Conservation (phyloP, 2,113 vertebrate genomes). For the Tyrannus savana region DNA sequence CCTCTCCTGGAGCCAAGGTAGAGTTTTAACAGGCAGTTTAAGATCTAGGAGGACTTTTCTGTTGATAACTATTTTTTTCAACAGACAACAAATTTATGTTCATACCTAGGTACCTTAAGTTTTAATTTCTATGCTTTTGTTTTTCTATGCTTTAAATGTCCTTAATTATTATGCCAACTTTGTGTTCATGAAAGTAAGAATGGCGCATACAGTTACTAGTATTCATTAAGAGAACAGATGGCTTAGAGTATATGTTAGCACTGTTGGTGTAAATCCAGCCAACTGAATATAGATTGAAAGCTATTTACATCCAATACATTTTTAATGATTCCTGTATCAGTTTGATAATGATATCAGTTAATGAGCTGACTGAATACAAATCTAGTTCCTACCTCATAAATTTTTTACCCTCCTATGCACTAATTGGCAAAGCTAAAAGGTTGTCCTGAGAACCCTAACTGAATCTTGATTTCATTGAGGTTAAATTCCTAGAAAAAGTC, state of each 20-base stretch:
- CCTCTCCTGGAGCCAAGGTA: not conserved
- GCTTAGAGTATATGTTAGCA: slow-evolving; percentile 29
- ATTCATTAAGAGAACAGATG: not conserved
- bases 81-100: not conserved
- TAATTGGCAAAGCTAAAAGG: slow-evolving; percentile 19
- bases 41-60: not conserved
- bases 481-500: not conserved
- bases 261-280: slow-evolving; percentile 22
- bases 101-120: not conserved
- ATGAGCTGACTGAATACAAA: slow-evolving; percentile 46
- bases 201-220: not conserved
- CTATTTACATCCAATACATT: slow-evolving; percentile 57
- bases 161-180: not conserved
- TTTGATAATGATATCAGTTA: slow-evolving; percentile 60
- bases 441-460: not conserved
- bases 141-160: not conserved
- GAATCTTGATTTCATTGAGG: not conserved
- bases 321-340: slow-evolving; percentile 58
- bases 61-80: not conserved
- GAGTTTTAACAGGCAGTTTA: not conserved
- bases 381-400: slow-evolving; percentile 20
- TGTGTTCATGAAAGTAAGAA: not conserved
- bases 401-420: slow-evolving; percentile 4
- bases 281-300: slow-evolving; percentile 43
- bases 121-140: not conserved